phyloP scores from a whole-genome alignment of 2,113 vertebrate species.

The Passer montanus region DNA sequence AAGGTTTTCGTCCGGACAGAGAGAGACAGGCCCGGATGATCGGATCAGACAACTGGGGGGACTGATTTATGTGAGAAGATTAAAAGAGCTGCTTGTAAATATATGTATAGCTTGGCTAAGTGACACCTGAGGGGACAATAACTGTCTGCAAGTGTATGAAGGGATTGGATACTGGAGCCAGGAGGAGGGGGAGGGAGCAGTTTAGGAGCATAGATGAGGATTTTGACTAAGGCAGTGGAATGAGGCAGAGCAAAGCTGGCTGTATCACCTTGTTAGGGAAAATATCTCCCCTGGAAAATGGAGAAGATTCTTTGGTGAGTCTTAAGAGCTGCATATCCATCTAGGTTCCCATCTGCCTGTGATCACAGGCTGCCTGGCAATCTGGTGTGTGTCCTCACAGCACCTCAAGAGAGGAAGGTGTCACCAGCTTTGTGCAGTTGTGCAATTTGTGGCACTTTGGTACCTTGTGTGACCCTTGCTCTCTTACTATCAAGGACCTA shows the following conservation, averaged over 20 bases:
- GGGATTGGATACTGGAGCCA: not conserved
- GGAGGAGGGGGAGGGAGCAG: not conserved
- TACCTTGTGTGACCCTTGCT: not conserved
- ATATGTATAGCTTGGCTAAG: constrained; percentile 50
- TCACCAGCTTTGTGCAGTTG: not conserved
- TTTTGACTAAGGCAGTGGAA: not conserved
- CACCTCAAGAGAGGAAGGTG: not conserved
- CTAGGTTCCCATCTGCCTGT: not conserved
- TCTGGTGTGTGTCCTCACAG: not conserved
- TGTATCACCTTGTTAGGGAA: not conserved
- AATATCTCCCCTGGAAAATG: not conserved
- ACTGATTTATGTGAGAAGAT: constrained; percentile 66
- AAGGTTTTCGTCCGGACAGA: not conserved
- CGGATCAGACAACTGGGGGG: constrained; percentile 28
- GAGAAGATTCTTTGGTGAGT: not conserved
- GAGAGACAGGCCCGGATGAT: constrained; percentile 41
- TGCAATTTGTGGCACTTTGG: not conserved
- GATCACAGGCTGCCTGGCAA: not conserved
- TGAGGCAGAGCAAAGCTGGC: not conserved
- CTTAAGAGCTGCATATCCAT: not conserved
- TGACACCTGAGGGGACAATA: constrained; percentile 64
- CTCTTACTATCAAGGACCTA: not conserved
- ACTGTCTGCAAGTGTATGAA: constrained; percentile 41
- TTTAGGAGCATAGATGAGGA: not conserved
- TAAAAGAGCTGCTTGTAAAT: constrained; percentile 65